These are phyloP conservation scores for Avahi laniger DNA, from an alignment of 2,797 vertebrate genomes.

Conservation along the genomic window DNA sequence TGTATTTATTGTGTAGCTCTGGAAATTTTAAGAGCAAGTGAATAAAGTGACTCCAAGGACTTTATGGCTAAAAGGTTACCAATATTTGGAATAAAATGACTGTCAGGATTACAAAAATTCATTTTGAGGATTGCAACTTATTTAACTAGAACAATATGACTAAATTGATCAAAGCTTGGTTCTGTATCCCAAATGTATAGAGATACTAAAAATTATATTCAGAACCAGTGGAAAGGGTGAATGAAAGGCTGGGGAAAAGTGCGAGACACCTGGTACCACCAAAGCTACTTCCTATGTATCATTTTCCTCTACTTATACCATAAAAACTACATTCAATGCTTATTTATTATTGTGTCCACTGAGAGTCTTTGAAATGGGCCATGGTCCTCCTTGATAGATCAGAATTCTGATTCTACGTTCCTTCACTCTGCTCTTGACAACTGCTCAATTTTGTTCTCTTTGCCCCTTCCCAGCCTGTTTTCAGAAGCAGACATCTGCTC, in stretches of 20 bases:
- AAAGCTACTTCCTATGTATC: not conserved
- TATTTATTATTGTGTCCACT: not conserved
- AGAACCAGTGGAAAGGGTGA: not conserved
- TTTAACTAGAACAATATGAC: not conserved
- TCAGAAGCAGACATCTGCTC: not conserved
- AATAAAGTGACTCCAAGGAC: not conserved
- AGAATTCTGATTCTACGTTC: too few relatives aligned
- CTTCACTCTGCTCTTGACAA: not conserved
- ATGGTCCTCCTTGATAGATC: not conserved
- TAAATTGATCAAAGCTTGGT: not conserved
- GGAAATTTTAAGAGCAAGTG: conserved; percentile 7
- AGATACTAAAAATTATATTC: conserved; percentile 3
- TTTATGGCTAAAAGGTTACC: conserved; percentile 3
- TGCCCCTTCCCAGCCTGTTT: not conserved
- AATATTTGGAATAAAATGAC: not conserved
- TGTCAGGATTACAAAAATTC: not conserved
- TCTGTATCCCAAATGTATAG: not conserved
- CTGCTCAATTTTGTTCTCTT: not conserved
- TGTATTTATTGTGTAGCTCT: not conserved
- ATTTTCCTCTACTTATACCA: not conserved
- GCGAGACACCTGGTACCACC: not conserved
- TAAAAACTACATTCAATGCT: not conserved
- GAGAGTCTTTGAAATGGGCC: not conserved
- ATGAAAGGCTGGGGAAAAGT: not conserved
- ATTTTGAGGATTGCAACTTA: not conserved